A percentile compares a stretch with the other conserved stretches of the same genome.
These are phyloP conservation scores for Dendrolimus punctatus DNA, from an alignment of 1,140 invertebrate genomes.

Conservation along the genomic window DNA sequence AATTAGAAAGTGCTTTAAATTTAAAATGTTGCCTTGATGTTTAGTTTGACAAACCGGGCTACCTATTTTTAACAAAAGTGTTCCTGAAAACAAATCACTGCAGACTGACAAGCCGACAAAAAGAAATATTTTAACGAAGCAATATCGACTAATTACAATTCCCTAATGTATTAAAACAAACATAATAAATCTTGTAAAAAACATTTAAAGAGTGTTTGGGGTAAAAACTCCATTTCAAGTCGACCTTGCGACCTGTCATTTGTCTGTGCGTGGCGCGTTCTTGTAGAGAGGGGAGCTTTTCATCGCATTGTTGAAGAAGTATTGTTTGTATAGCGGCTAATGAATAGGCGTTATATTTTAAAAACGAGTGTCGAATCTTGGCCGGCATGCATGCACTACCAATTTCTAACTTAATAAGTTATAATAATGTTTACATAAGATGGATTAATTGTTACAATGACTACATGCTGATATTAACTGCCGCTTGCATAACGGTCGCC, in stretches of 20 bases:
- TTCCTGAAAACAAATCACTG: conserved; percentile 54
- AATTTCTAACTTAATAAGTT: no score
- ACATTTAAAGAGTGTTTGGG: conserved; percentile 20
- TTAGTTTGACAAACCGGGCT: not conserved
- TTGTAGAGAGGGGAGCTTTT: not conserved
- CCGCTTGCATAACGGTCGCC: no score
- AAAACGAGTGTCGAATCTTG: no score
- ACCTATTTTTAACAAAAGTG: conserved; percentile 21
- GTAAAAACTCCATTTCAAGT: conserved; percentile 43
- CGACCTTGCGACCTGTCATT: conserved; percentile 31
- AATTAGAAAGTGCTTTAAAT: no score
- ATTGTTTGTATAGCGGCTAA: no score
- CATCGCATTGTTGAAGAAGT: no score
- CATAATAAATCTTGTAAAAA: conserved; percentile 37
- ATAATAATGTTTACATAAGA: no score
- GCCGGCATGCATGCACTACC: no score
- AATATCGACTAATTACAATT: conserved; percentile 49
- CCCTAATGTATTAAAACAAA: conserved; percentile 30
- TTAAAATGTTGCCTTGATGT: not conserved
- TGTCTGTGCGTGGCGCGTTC: not conserved
- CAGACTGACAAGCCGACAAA: conserved; percentile 43
- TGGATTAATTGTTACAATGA: no score
- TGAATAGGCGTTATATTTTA: no score
- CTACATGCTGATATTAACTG: no score
- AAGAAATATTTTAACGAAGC: conserved; percentile 65